Evolutionary conservation across 1,140 invertebrate species (phyloP).

Genomic region (Rhynchophorus ferrugineus): DNA sequence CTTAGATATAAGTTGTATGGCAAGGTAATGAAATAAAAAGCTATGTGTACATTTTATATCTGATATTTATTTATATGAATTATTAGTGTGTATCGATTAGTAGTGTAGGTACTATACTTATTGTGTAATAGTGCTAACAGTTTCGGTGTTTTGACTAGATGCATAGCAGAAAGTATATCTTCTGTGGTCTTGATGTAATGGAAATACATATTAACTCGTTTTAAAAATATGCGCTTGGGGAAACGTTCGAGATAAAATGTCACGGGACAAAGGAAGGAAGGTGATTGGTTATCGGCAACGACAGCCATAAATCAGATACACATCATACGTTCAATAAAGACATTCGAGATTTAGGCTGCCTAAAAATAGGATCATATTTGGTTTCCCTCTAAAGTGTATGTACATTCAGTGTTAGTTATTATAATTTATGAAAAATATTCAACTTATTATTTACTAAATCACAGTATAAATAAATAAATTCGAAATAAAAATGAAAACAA

Average conservation of each 20-base stretch:
- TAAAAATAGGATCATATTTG: conserved; percentile 12
- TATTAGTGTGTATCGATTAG: conserved; percentile 13
- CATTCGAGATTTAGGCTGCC: conserved; percentile 17
- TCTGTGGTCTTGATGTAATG: conserved; percentile 12
- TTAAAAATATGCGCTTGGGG: conserved; percentile 16
- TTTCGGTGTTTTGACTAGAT: conserved; percentile 7
- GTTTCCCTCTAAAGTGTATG: conserved; percentile 7
- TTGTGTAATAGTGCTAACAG: conserved; percentile 11
- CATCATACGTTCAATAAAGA: not conserved
- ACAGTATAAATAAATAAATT: conserved; percentile 1
- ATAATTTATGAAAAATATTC: not conserved
- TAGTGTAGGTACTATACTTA: conserved; percentile 15
- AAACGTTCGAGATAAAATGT: not conserved
- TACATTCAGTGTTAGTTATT: conserved; percentile 15
- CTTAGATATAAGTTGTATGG: no score
- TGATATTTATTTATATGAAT: conserved; percentile 19
- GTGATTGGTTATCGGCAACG: conserved; percentile 13
- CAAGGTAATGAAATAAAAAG: no score
- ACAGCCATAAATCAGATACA: conserved; percentile 12
- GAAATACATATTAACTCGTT: conserved; percentile 14
- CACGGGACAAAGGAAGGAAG: conserved; percentile 1
- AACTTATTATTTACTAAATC: not conserved
- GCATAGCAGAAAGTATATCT: conserved; percentile 9
- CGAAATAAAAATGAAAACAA: no score
- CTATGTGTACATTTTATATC: conserved; percentile 11